These are phyloP conservation scores for Tetraodon nigroviridis DNA, from an alignment of 2,113 vertebrate genomes.

Conservation along the genomic window DNA sequence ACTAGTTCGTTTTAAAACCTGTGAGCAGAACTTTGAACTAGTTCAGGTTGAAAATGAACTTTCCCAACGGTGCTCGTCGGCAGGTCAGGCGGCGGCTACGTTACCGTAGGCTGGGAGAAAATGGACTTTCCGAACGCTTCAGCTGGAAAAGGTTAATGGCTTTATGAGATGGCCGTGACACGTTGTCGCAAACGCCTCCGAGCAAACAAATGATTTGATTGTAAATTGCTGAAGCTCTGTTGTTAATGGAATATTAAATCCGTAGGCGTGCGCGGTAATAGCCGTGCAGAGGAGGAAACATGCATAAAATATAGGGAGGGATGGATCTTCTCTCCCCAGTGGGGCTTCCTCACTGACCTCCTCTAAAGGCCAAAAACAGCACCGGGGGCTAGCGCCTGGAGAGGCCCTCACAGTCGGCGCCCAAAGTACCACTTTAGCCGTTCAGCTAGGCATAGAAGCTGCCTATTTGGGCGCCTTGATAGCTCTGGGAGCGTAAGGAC, in stretches of 20 bases:
- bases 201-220: constrained; percentile 53
- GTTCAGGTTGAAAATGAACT: too few relatives aligned
- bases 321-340: neutral
- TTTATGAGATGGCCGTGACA: constrained; percentile 49
- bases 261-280: constrained; percentile 6
- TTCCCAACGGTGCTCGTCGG: neutral
- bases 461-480: constrained; percentile 27
- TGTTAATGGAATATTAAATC: constrained; percentile 43
- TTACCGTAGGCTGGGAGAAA: constrained; percentile 46
- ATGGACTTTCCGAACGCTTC: constrained; percentile 27
- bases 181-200: constrained; percentile 48
- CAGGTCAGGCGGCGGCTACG: constrained; percentile 22
- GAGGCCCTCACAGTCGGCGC: constrained; percentile 1
- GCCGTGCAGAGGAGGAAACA: neutral
- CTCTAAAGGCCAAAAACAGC: neutral
- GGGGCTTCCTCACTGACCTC: neutral
- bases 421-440: neutral
- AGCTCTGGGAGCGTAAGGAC: neutral
- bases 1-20: too few relatives aligned
- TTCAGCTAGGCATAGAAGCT: constrained; percentile 45
- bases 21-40: too few relatives aligned
- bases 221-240: constrained; percentile 12
- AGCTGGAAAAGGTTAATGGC: constrained; percentile 56
- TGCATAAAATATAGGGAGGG: neutral
- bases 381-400: constrained; percentile 5